Percentiles rank a stretch among this genome's conserved stretches.
Conservation (phyloP, 2,113 vertebrate genomes). For the Pitta sordida region DNA sequence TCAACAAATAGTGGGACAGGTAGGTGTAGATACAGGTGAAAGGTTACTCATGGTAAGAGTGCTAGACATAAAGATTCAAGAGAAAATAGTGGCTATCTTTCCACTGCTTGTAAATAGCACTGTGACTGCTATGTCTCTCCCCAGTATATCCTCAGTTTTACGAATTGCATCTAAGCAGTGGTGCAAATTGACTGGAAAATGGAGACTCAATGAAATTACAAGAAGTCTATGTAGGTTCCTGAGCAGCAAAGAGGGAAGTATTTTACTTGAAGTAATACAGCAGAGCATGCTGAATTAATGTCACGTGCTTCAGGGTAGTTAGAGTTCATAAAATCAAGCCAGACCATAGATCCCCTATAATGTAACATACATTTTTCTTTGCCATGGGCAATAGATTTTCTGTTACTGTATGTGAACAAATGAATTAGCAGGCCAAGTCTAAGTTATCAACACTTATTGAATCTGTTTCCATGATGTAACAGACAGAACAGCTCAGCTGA, state of each 20-base stretch:
- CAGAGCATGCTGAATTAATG: not conserved
- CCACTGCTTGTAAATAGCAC: not conserved
- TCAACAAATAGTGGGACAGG: not conserved
- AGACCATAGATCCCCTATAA: not conserved
- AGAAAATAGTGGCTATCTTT: not conserved
- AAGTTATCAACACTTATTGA: not conserved
- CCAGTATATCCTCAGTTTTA: not conserved
- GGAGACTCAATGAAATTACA: not conserved
- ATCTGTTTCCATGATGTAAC: not conserved
- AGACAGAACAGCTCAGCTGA: not conserved
- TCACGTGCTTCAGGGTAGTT: not conserved
- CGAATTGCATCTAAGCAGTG: not conserved
- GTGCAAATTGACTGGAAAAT: not conserved
- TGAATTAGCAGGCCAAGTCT: not conserved
- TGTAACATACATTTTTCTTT: constrained; percentile 10
- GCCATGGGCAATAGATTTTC: constrained; percentile 12
- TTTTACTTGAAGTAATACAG: not conserved
- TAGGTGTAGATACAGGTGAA: not conserved
- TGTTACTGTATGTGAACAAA: constrained; percentile 1
- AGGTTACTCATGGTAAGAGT: not conserved
- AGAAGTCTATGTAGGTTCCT: not conserved
- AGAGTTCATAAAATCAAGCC: constrained; percentile 14
- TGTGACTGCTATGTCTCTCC: not conserved
- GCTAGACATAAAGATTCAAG: not conserved
- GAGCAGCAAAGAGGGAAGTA: not conserved